These are phyloP conservation scores for Epinephelus cyanopodus DNA, from an alignment of 2,113 vertebrate species.

Conservation along the genomic window DNA sequence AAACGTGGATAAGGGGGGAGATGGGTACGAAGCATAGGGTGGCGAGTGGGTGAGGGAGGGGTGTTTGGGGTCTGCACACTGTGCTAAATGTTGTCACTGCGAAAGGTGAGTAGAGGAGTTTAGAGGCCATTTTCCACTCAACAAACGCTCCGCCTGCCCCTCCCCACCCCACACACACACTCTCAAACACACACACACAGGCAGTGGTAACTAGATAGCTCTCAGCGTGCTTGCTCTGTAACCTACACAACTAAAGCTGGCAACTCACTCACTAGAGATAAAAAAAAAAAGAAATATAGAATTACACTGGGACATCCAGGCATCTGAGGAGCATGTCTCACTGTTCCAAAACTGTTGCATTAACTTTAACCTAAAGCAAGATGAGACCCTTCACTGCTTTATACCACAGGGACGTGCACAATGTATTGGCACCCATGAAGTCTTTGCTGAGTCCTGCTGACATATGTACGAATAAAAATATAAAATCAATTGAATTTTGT, in stretches of 20 bases:
- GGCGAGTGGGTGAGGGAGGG: slow-evolving; percentile 34
- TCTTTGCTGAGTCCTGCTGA: neutral
- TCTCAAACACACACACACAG: slow-evolving; percentile 37
- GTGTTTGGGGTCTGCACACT: slow-evolving; percentile 32
- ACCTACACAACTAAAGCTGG: slow-evolving; percentile 71
- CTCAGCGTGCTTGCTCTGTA: slow-evolving; percentile 58
- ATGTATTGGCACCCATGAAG: neutral
- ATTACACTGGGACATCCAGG: slow-evolving; percentile 55
- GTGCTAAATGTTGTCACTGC: slow-evolving; percentile 86
- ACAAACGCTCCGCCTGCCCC: slow-evolving; percentile 66
- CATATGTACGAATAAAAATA: neutral
- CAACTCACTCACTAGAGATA: slow-evolving; percentile 60
- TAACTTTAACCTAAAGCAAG: slow-evolving; percentile 58
- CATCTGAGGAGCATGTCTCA: slow-evolving; percentile 55
- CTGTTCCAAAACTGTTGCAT: slow-evolving; percentile 59
- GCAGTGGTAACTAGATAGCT: slow-evolving; percentile 64
- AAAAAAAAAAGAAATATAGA: slow-evolving; percentile 51
- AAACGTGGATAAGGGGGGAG: slow-evolving; percentile 58
- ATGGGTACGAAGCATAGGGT: neutral
- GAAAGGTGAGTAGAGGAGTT: slow-evolving; percentile 84
- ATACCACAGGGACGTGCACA: neutral
- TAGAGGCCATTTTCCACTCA: slow-evolving; percentile 85
- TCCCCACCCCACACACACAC: neutral
- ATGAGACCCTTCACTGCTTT: slow-evolving; percentile 22
- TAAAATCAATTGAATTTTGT: neutral